Conservation (phyloP, 2,113 vertebrate species). For the Cichladusa arquata region DNA sequence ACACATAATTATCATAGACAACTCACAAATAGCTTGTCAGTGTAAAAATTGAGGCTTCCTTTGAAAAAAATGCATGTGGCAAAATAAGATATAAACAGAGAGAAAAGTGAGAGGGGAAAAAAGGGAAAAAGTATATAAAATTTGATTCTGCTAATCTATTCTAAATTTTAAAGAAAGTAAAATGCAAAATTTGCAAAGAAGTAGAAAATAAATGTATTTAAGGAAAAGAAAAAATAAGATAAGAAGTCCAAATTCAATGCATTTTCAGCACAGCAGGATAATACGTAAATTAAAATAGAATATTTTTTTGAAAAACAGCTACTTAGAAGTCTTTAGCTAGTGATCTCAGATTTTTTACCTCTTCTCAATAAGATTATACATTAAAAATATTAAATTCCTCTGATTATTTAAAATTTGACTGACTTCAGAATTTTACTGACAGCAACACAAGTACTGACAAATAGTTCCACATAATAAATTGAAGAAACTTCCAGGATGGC, state of each 20-base stretch:
- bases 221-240: neutral
- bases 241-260: neutral
- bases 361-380: neutral
- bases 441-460: neutral
- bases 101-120: neutral
- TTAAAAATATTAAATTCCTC: neutral
- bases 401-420: neutral
- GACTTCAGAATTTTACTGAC: neutral
- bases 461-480: neutral
- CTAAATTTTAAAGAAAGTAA: neutral
- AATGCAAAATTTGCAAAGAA: neutral
- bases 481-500: neutral
- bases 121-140: neutral
- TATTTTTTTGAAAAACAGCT: neutral
- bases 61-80: neutral
- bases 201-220: accelerated
- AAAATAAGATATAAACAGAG: neutral
- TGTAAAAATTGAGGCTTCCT: neutral
- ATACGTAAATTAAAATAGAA: neutral
- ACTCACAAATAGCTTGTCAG: neutral
- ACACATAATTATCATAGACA: neutral
- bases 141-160: neutral
- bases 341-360: accelerated
- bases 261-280: neutral
- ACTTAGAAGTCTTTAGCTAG: neutral